Evolutionary conservation across 1,140 invertebrate species (phyloP), one percentile per base, ranked within the genome.

Genomic region (Oncopeltus fasciatus): DNA sequence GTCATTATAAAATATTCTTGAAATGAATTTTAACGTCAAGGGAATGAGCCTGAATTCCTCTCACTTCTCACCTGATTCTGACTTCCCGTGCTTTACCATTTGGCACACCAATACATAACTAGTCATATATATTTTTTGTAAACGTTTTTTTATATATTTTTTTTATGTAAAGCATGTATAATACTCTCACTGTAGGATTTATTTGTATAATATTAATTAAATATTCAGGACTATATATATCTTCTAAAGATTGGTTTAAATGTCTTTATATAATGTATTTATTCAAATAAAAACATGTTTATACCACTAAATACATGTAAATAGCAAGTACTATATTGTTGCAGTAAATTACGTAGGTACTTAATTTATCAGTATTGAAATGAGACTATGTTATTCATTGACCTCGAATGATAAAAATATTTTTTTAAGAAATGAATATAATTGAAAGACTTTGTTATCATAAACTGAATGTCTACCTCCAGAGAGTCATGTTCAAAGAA

Each of bases 101-200:
- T 62, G 64, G 64, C 64, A 62, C 64, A 53, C 64, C 56, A 65
- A 65, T 56, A 46, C 56, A 65, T 65, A 65, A 65, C 64, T 65
- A 65, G 64, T 65, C 64, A 65, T 60, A 33, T 31, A 44, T 49
- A 44, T 47, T 44, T 57, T 62, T 21, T 63, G 21, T 49, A 59
- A 43, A 49, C 59, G 44, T 43, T 60, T 59, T 63, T 59, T 58
- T 24, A 44, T 59, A 46, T 63, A 31, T 62, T 57, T 57, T 57
- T 62, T 62, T 38, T 57, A n/a, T 43, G 28, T 62, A 53, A 53
- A 53, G 49, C 49, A 53, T 61, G 47, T 56, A 51, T 61, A 31
- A 56, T 61, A 61, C 31, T 53, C 51, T 61, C 44, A 24, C 33
- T 63, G 51, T 57, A 59, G 43, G 47, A 59, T 29, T 59, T 33